Evolutionary conservation across 2,888 invertebrate genomes (phyloP), one percentile per base, ranked within the genome.

Genomic region (Hyles lineata): DNA sequence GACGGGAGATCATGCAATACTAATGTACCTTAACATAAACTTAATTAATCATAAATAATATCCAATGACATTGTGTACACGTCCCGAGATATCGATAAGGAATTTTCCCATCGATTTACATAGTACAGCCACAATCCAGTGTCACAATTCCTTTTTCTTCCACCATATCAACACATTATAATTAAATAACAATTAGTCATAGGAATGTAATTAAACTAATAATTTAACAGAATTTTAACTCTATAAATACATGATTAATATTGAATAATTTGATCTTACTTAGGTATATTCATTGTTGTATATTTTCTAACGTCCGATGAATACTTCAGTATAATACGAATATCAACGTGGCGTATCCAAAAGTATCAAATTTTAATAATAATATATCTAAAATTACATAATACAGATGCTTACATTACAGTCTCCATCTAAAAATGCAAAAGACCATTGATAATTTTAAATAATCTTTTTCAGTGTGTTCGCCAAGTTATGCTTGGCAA

Each of bases 301-400:
- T 67, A 58, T 55, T 55, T 58, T 72, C 67, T 63, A 55, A 32
- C 72, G 63, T 67, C 35, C 55, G 35, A 67, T 63, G n/a, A 15
- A 63, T 63, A 55, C 21, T 35, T 32, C 19, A n/a, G 3, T 61
- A 35, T 43, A 21, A 15, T 21, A 62, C 17, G 43, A 67, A 67
- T 67, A 67, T 67, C 67, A 50, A 63, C 62, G 50, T 55, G 61
- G 43, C 21, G 21, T 70, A 55, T 70, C 70, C 60, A 58, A 60
- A 71, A 71, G 60, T 59, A 59, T 59, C 55, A 70, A 70, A 59
- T 70, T 58, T 55, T 58, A 58, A 21, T 35, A 29, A n/a, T 23
- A 15, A 25, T 23, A 29, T 25, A 21, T 35, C 9, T 63, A 63
- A 43, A 43, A n/a, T 15, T 67, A 23, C 21, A 15, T 61, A 61